These are phyloP conservation scores for Netelia virgata DNA, from an alignment of 2,888 invertebrate genomes.

Conservation along the genomic window DNA sequence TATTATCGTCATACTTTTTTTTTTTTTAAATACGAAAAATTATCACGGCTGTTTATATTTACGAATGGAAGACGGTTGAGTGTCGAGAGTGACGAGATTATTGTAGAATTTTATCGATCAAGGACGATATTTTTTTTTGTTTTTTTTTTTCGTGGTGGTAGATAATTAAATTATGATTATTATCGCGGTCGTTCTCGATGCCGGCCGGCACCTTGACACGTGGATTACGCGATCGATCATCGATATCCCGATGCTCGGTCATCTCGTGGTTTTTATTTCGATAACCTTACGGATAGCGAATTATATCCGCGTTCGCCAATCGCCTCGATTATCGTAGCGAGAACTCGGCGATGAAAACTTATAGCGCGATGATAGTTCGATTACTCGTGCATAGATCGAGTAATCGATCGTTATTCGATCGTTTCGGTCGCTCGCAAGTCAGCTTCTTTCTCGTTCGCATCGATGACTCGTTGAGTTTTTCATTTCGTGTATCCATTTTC, in stretches of 20 bases:
- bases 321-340: conserved; percentile 19
- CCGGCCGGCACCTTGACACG: conserved; percentile 52
- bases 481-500: too few relatives aligned
- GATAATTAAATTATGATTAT: background rate
- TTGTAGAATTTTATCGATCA: too few relatives aligned
- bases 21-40: background rate
- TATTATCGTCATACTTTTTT: background rate
- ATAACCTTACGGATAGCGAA: conserved; percentile 58
- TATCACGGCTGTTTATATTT: background rate
- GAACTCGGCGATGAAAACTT: background rate
- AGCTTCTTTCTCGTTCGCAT: too few relatives aligned
- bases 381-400: too few relatives aligned
- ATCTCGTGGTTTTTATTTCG: conserved; percentile 48
- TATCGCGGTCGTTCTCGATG: background rate
- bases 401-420: too few relatives aligned
- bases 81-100: background rate
- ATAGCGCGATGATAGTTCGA: too few relatives aligned
- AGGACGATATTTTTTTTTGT: too few relatives aligned
- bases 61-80: background rate
- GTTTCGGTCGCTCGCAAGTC: too few relatives aligned
- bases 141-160: background rate
- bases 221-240: conserved; percentile 2
- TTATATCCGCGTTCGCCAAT: conserved; percentile 25
- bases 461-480: too few relatives aligned
- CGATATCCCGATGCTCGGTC: conserved; percentile 19